phyloP scores from a whole-genome alignment of 1,140 invertebrate genomes.

The Dendrolimus kikuchii region DNA sequence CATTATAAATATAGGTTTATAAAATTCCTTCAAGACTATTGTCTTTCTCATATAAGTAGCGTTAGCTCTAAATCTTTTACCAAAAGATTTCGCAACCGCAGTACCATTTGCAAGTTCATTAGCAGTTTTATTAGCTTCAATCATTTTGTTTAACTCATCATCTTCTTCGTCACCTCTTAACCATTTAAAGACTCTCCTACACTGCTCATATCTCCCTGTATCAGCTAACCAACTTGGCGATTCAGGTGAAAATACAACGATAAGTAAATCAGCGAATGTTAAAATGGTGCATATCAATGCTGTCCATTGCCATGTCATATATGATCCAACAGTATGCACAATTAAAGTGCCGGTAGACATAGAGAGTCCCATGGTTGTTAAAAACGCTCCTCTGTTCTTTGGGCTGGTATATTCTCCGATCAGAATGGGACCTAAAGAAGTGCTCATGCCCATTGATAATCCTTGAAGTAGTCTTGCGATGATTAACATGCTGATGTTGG shows the following conservation, averaged over 20 bases:
- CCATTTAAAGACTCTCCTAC: constrained; percentile 24
- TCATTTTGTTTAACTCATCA: constrained; percentile 29
- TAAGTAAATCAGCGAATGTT: constrained; percentile 17
- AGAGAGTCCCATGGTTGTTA: constrained; percentile 21
- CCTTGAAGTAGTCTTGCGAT: constrained; percentile 9
- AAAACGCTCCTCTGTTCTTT: constrained; percentile 15
- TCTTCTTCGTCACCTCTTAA: constrained; percentile 29
- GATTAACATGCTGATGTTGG: constrained; percentile 5
- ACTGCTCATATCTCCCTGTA: constrained; percentile 24
- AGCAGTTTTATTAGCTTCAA: constrained; percentile 14
- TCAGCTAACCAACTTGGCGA: constrained; percentile 29
- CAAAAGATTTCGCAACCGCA: neutral
- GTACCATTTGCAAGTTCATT: constrained; percentile 5
- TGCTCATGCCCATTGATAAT: constrained; percentile 7
- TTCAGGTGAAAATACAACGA: constrained; percentile 28
- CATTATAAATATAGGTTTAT: constrained; percentile 8
- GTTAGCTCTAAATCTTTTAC: neutral
- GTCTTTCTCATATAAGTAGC: neutral
- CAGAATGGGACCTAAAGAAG: constrained; percentile 4
- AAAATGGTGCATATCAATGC: constrained; percentile 18
- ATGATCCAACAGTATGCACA: constrained; percentile 21
- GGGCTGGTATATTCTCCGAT: constrained; percentile 12
- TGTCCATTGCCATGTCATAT: constrained; percentile 22
- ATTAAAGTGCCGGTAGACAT: constrained; percentile 19
- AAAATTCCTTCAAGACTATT: constrained; percentile 2